phyloP scores from a whole-genome alignment of 2,113 vertebrate genomes.

The Nibea albiflora region DNA sequence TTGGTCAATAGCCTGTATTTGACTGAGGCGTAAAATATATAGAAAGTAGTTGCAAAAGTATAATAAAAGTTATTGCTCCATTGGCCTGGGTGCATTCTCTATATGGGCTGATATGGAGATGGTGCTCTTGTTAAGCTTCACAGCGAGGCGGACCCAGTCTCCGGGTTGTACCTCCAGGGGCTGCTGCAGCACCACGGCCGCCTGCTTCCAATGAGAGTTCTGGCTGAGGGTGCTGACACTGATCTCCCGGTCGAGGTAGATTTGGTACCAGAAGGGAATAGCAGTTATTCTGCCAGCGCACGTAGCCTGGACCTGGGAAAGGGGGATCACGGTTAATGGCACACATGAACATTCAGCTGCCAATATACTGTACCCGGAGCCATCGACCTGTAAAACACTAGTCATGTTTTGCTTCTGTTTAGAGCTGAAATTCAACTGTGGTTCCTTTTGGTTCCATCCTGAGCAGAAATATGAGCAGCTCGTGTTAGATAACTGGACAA shows the following conservation, averaged over 20 bases:
- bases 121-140: constrained; percentile 93
- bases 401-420: neutral
- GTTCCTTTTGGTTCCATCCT: neutral
- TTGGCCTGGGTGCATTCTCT: constrained; percentile 32
- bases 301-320: constrained; percentile 85
- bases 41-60: neutral
- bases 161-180: constrained; percentile 88
- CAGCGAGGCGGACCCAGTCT: constrained; percentile 86
- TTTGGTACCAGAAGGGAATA: constrained; percentile 95
- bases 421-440: no score
- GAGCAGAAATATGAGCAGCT: neutral
- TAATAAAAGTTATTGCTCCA: constrained; percentile 35
- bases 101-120: constrained; percentile 86
- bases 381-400: neutral
- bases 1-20: neutral
- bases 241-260: constrained; percentile 89
- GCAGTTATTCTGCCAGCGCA: constrained; percentile 90
- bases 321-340: neutral
- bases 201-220: constrained; percentile 97
- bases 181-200: constrained; percentile 90
- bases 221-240: constrained; percentile 88
- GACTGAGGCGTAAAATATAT: neutral
- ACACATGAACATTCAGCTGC: neutral
- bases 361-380: neutral
- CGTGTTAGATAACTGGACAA: neutral